phyloP scores from a whole-genome alignment of 2,888 invertebrate genomes.

The Elegia similella region DNA sequence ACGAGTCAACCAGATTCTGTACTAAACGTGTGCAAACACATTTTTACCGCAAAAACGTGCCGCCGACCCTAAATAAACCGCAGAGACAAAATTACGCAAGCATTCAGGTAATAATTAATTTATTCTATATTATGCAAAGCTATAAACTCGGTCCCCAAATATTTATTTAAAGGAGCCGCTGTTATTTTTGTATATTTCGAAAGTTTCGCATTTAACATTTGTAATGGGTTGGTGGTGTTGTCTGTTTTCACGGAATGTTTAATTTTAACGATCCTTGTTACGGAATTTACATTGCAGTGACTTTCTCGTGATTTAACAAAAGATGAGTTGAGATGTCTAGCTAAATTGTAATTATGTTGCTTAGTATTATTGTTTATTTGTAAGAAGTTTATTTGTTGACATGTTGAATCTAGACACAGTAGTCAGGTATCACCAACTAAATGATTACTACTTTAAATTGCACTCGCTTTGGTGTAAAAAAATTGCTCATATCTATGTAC shows the following conservation, averaged over 20 bases:
- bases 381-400: too few species aligned
- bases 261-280: neutral
- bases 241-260: neutral
- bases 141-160: conserved; percentile 18
- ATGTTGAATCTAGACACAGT: too few species aligned
- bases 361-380: too few species aligned
- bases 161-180: conserved; percentile 17
- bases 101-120: conserved; percentile 56
- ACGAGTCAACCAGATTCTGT: neutral
- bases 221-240: conserved; percentile 1
- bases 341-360: too few species aligned
- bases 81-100: conserved; percentile 44
- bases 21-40: neutral
- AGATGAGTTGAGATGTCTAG: neutral
- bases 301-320: neutral
- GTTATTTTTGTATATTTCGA: neutral
- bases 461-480: too few species aligned
- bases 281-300: neutral
- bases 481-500: too few species aligned
- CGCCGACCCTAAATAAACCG: conserved; percentile 49
- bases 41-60: conserved; percentile 20
- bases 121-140: conserved; percentile 40
- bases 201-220: conserved; percentile 4
- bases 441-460: too few species aligned
- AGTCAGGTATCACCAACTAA: too few species aligned